Percentiles rank a stretch among this genome's conserved stretches.
phyloP scores from a whole-genome alignment of 2,797 vertebrate species.

The Sylvia borin region DNA sequence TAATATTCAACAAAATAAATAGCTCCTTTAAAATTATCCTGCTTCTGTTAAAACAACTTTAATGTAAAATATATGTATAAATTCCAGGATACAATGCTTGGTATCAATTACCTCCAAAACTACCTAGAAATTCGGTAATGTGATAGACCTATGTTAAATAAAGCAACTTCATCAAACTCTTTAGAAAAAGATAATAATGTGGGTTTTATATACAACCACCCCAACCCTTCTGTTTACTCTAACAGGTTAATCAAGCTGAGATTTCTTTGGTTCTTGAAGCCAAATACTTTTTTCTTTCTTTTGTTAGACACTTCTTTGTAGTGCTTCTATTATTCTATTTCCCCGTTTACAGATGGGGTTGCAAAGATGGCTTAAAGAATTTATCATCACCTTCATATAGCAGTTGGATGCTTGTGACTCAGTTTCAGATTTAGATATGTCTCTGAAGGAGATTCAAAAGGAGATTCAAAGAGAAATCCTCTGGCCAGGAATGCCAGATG shows the following conservation, averaged over 20 bases:
- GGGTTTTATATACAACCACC: not conserved
- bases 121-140: not conserved
- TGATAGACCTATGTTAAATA: not conserved
- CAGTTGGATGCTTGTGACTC: not conserved
- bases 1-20: not conserved
- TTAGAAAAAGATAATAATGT: not conserved
- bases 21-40: not conserved
- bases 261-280: not conserved
- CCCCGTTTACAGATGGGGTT: not conserved
- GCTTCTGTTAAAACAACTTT: not conserved
- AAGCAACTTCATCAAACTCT: not conserved
- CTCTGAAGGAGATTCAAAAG: not conserved
- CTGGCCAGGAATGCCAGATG: not conserved
- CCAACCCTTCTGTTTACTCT: not conserved
- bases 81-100: not conserved
- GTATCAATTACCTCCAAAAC: not conserved
- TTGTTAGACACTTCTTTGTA: not conserved
- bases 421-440: not conserved
- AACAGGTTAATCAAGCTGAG: not conserved
- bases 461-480: not conserved
- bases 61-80: not conserved
- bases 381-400: not conserved
- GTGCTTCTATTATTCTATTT: not conserved
- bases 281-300: not conserved
- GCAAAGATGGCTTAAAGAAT: not conserved